Conservation (phyloP, 2,888 invertebrate genomes). For the Odiellus spinosus region DNA sequence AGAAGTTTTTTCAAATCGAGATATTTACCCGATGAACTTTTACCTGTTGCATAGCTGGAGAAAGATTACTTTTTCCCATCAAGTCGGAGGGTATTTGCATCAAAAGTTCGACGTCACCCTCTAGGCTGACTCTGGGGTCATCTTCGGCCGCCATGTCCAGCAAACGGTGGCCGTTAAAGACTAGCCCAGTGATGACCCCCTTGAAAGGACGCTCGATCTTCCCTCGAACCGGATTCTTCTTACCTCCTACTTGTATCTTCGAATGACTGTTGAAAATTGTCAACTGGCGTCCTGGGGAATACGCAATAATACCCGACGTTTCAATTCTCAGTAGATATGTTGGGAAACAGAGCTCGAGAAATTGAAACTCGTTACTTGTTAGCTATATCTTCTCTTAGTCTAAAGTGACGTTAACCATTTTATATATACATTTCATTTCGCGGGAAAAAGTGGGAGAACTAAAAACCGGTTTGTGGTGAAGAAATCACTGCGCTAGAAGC, state of each 20-base stretch:
- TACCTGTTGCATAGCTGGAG: conserved; percentile 78
- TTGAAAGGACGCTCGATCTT: conserved; percentile 61
- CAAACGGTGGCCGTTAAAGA: conserved; percentile 66
- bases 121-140: conserved; percentile 54
- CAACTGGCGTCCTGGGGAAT: conserved; percentile 56
- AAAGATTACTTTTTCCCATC: conserved; percentile 24
- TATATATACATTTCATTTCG: no score
- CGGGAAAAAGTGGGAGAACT: no score
- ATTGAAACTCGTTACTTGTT: no score
- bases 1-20: no score
- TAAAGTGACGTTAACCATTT: no score
- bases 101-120: conserved; percentile 58
- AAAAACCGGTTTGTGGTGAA: no score
- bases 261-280: conserved; percentile 84
- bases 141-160: conserved; percentile 64
- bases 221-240: conserved; percentile 50
- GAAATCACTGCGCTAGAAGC: no score
- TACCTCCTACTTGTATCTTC: conserved; percentile 72
- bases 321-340: no score
- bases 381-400: no score
- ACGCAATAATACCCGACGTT: no score
- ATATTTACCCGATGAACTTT: conserved; percentile 16
- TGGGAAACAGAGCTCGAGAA: no score
- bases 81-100: conserved; percentile 20
- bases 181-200: conserved; percentile 76